Conservation (phyloP, 1,140 invertebrate genomes). For the Trypoxylus dichotomus region DNA sequence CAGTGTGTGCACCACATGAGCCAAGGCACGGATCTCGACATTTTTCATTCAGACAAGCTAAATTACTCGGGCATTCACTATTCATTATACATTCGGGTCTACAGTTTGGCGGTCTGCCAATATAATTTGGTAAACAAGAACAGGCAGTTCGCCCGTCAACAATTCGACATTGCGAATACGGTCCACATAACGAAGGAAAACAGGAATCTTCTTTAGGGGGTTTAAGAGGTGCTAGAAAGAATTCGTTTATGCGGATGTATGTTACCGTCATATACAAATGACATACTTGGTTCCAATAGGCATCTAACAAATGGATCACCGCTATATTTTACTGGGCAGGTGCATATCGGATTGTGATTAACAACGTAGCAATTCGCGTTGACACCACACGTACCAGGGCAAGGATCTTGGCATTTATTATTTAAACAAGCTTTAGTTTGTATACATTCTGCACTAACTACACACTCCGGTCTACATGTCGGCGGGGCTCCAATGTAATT, state of each 20-base stretch:
- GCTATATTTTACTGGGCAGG: conserved; percentile 65
- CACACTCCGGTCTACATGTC: conserved; percentile 73
- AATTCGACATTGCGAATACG: conserved; percentile 75
- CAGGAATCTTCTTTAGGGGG: conserved; percentile 63
- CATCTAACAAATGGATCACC: conserved; percentile 77
- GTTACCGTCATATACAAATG: conserved; percentile 30
- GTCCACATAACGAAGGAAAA: conserved; percentile 77
- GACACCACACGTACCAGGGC: conserved; percentile 70
- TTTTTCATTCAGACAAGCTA: conserved; percentile 74
- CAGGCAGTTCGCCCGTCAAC: conserved; percentile 71
- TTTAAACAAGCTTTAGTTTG: conserved; percentile 72
- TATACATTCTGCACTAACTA: conserved; percentile 73
- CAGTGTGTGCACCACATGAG: conserved; percentile 71
- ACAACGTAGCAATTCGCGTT: conserved; percentile 74
- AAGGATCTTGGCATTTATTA: conserved; percentile 76
- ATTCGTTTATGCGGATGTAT: conserved; percentile 37
- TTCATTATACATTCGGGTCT: conserved; percentile 76
- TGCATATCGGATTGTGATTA: conserved; percentile 78
- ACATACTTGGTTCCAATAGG: conserved; percentile 61
- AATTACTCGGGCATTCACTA: conserved; percentile 73
- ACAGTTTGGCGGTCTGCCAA: conserved; percentile 75
- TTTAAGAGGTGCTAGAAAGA: conserved; percentile 55
- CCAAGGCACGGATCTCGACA: conserved; percentile 78
- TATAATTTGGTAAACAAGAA: conserved; percentile 71
- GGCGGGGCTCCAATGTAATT: conserved; percentile 71